Evolutionary conservation across 2,888 invertebrate species (phyloP), one percentile per base, ranked within the genome.

Genomic region (Pomacea canaliculata): DNA sequence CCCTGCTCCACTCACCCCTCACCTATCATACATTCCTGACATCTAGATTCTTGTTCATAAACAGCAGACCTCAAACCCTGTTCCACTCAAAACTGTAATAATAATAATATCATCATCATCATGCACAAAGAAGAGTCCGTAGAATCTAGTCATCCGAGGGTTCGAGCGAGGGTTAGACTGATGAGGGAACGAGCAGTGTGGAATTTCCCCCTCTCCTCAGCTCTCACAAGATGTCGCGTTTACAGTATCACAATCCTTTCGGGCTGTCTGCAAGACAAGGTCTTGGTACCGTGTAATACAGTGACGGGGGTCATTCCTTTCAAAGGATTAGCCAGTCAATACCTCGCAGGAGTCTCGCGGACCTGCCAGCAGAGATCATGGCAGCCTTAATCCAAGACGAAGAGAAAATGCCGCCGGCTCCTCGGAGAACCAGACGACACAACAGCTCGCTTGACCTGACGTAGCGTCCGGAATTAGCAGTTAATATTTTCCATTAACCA

Each of bases 401-500:
- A n/a, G 63, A n/a, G 23, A 63, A 63, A 63, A 63, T 27, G 63
- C 63, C 63, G 27, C 23, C 63, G 63, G 63, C 27, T 63, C 27
- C 23, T 16, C 63, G 51, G 51, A 72, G 62, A 72, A 72, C 62
- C 65, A 65, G 65, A 72, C 66, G 66, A 72, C 66, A 49, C 72
- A 65, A 66, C 49, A 66, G 66, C 51, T 72, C 66, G 66, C 72
- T 72, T 72, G 72, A 72, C 65, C 62, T 27, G 19, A 51, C 51
- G 65, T 49, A 65, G 65, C 65, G 65, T 72, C 51, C 65, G 72
- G 72, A 66, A 49, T 66, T 72, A 62, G 62, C 72, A 56, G 72
- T 72, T 72, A 66, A 72, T 72, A 66, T 72, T 65, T 72, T 72
- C 72, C 72, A 72, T 72, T 72, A 72, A 72, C 65, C 66, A 72